Base-by-base conservation (phyloP, 2,797 vertebrate genomes). In the Jordanella pulchra region DNA sequence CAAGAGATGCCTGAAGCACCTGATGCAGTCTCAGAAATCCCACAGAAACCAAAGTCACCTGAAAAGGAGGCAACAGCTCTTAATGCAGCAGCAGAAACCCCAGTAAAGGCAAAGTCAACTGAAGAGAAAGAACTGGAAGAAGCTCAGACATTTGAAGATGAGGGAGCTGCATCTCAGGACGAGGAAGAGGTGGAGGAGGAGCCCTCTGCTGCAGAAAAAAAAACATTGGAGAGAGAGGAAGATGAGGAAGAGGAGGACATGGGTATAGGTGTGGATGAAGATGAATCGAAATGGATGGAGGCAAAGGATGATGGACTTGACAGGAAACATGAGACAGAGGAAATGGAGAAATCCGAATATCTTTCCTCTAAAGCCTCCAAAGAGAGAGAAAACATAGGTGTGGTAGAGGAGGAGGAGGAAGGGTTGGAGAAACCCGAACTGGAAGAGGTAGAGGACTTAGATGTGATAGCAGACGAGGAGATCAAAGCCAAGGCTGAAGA, bases 351-450 rank as follows among this genome's bases (percentile, higher is more conserved):
- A 85, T 80, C 75, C 23, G 91, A 92, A 77, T 86, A 79, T 55
- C 79, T 86, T 32, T 68, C 74, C 28, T 76, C 90, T 9, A 77
- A 69, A 32, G 65, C 55, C 70, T 78, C 84, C 65, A 92, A 93
- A 55, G 92, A 83, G 25, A 65, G 69, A 71, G 85, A 88, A 45
- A 91, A 93, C 27, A 69, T 65, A 47, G 87, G 85, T 2, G 87
- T 84, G 3, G 86, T 86, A 1, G 94, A 94, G 69, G 87, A 86
- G 2, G 87, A 87, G 2, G 86, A 87, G 65, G 94, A 93, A 67
- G 94, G 91, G 25, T 89, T 96, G 81, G 96, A 97, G 88, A 97
- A 97, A 85, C 96, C 96, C 27, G 97, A 97, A 81, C 84, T 97
- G 69, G 97, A 98, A 83, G 96, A 96, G 81, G 95, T 95, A 42